Percentiles rank a stretch among this genome's conserved stretches.
Conservation (phyloP, 1,140 invertebrate genomes). For the Euwallacea fornicatus region DNA sequence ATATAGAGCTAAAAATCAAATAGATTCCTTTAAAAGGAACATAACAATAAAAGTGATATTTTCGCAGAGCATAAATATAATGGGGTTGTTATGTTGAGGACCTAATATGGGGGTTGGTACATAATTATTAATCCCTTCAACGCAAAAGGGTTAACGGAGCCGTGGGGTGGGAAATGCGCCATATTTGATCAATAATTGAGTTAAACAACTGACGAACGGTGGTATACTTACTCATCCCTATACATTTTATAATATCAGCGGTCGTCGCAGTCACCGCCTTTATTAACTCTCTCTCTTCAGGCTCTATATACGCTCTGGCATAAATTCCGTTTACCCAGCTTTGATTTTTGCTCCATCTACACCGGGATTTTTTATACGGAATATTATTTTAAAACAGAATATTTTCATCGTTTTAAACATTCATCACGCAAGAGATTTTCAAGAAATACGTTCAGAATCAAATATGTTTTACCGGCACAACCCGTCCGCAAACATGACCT, state of each 20-base stretch:
- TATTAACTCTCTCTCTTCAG: constrained; percentile 22
- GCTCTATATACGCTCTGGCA: too few species aligned
- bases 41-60: constrained; percentile 50
- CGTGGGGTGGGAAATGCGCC: constrained; percentile 52
- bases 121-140: constrained; percentile 53
- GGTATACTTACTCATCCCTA: constrained; percentile 49
- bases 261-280: constrained; percentile 37
- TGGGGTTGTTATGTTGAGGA: constrained; percentile 49
- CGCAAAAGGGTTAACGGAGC: constrained; percentile 53
- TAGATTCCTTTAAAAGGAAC: constrained; percentile 45
- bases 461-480: too few species aligned
- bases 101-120: constrained; percentile 53
- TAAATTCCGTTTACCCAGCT: constrained; percentile 7
- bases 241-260: constrained; percentile 36
- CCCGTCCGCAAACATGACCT: too few species aligned
- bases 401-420: too few species aligned
- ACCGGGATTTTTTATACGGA: too few species aligned
- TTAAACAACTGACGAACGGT: constrained; percentile 54
- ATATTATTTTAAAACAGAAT: too few species aligned
- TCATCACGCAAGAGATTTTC: too few species aligned
- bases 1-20: constrained; percentile 41
- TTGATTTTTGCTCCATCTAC: constrained; percentile 9
- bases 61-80: constrained; percentile 51
- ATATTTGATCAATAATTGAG: constrained; percentile 57
- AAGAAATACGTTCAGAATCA: too few species aligned